A percentile compares a stretch with the other conserved stretches of the same genome.
phyloP scores from a whole-genome alignment of 2,797 vertebrate species.

The Meda fulgida region DNA sequence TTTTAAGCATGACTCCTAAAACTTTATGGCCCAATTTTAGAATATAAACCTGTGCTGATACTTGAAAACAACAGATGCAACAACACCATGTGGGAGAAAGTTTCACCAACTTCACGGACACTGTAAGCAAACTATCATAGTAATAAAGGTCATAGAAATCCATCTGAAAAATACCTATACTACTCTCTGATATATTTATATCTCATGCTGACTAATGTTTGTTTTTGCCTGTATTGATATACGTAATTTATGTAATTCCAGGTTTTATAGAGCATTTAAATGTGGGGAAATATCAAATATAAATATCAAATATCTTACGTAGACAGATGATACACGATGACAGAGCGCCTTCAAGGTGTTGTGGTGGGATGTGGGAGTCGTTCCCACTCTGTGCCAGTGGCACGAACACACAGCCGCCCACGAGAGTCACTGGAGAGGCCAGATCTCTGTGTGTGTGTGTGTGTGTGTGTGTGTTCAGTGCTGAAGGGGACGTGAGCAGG shows the following conservation, averaged over 20 bases:
- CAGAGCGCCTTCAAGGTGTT: constrained; percentile 29
- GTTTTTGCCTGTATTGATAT: background rate
- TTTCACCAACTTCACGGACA: background rate
- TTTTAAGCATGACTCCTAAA: background rate
- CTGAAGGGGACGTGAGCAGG: background rate
- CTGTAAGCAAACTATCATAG: background rate
- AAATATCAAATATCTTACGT: background rate
- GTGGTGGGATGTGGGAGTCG: constrained; percentile 28
- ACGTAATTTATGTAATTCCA: background rate
- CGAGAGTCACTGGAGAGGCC: constrained; percentile 8
- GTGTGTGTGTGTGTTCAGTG: constrained; percentile 2
- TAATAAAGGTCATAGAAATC: background rate
- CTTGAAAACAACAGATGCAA: background rate
- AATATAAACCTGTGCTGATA: background rate
- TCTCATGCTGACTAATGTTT: background rate
- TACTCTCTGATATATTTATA: background rate
- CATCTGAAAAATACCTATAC: background rate
- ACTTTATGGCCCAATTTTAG: background rate
- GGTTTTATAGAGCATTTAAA: background rate
- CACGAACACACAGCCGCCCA: constrained; percentile 23
- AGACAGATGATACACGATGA: constrained; percentile 5
- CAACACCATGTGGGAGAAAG: background rate
- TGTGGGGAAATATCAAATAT: background rate
- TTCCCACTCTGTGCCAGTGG: constrained; percentile 28
- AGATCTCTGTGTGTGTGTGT: constrained; percentile 3